A percentile compares a stretch with the other conserved stretches of the same genome.
Evolutionary conservation across 2,113 vertebrate genomes (phyloP).

Genomic region (Steatornis caripensis): DNA sequence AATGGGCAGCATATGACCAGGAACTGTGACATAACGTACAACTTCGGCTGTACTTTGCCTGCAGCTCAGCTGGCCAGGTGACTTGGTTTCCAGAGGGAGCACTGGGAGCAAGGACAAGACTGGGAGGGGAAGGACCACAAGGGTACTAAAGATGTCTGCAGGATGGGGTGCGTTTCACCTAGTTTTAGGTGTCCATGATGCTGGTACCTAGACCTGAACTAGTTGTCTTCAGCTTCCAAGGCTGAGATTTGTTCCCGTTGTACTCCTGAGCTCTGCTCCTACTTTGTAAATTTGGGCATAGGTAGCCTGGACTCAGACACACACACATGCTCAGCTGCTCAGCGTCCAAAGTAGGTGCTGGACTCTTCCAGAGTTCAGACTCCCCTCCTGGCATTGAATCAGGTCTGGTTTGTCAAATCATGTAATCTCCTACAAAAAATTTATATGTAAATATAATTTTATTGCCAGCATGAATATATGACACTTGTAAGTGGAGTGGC

Average conservation of each 20-base stretch:
- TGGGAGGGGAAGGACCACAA: background rate
- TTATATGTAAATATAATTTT: background rate
- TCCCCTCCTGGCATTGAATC: background rate
- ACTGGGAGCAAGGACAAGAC: background rate
- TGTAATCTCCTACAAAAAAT: background rate
- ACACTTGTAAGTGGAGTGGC: background rate
- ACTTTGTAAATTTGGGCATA: background rate
- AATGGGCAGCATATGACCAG: background rate
- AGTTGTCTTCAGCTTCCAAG: too few relatives aligned
- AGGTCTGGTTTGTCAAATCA: background rate
- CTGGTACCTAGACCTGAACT: background rate
- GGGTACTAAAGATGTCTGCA: background rate
- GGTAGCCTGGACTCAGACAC: background rate
- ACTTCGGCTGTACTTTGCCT: background rate
- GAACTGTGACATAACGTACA: too few relatives aligned
- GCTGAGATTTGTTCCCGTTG: background rate
- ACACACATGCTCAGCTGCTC: background rate
- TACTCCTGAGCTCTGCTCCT: background rate
- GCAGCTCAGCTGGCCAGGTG: too few relatives aligned
- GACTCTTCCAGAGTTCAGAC: background rate
- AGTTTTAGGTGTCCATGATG: background rate
- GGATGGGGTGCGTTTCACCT: background rate
- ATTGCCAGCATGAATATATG: too few relatives aligned
- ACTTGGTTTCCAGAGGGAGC: background rate
- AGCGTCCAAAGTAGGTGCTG: background rate